Base-by-base conservation (phyloP, 2,797 vertebrate genomes). In the Sebastes oblongus region DNA sequence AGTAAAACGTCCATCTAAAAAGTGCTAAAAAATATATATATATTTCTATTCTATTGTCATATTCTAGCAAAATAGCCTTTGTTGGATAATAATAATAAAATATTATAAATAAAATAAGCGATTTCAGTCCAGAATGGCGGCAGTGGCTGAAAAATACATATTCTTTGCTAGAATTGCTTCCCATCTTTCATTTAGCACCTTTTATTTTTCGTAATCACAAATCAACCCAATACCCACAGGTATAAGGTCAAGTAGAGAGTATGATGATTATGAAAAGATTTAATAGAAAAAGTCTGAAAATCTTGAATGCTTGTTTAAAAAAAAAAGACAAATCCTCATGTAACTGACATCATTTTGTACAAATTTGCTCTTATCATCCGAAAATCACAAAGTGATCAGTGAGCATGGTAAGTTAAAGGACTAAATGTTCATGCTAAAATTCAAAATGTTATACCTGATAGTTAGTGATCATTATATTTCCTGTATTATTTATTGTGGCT, bases 41-140 rank as follows among this genome's bases (percentile, higher is more conserved):
- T 42, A 42, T 16, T 42, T 34, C 39, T 42, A 16, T 46, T 46
- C 6, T 46, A 18, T 18, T 46, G 3, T 46, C 6, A 46, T 46
- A 18, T 46, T 18, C 14, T 46, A 46, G 0, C 0, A 0, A 46
- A 3, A 46, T 46, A 0, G 6, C 42, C 42, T 18, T 0, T 46
- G 42, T 46, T 46, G 16, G 16, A 46, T 18, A 46, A 36, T 12
- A 36, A 36, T 12, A 36, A 46, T 7, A 18, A 46, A 46, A 46
- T 46, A 46, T 46, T 46, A 1, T 46, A 46, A 46, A 46, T 46
- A 46, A 0, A 18, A 18, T 46, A 18, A 46, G 42, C 6, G 6
- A 7, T 46, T 46, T 18, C 10, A 46, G 42, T 46, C 42, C 42
- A 46, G 0, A 46, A 46, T 46, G 16, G 16, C 7, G 7, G 42